These are phyloP conservation scores for Athalia circularis DNA, from an alignment of 2,888 invertebrate species.

Conservation along the genomic window DNA sequence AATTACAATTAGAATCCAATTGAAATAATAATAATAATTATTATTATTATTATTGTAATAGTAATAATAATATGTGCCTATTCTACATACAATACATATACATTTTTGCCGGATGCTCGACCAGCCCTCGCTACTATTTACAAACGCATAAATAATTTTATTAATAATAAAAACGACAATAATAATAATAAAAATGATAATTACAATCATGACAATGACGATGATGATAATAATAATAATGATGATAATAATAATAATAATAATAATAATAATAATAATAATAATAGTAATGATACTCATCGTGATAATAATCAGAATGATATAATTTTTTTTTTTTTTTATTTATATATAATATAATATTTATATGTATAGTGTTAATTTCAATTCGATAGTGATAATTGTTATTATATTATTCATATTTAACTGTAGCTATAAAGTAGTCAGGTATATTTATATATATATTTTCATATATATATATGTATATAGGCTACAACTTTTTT, in stretches of 20 bases:
- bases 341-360: slow-evolving; percentile 51
- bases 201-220: slow-evolving; percentile 19
- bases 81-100: slow-evolving; percentile 74
- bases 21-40: slow-evolving; percentile 56
- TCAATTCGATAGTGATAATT: slow-evolving; percentile 44
- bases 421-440: slow-evolving; percentile 58
- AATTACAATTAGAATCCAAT: slow-evolving; percentile 58
- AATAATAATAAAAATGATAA: slow-evolving; percentile 45
- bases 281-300: slow-evolving; percentile 1
- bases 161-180: slow-evolving; percentile 64
- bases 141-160: slow-evolving; percentile 73
- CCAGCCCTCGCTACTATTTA: slow-evolving; percentile 70
- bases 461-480: slow-evolving; percentile 28
- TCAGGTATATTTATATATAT: slow-evolving; percentile 20
- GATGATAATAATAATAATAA: slow-evolving; percentile 72
- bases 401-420: slow-evolving; percentile 58
- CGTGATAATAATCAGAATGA: slow-evolving; percentile 12
- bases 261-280: slow-evolving; percentile 47
- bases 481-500: slow-evolving; percentile 48
- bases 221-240: slow-evolving; percentile 73
- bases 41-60: slow-evolving; percentile 58
- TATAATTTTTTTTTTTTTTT: slow-evolving; percentile 51
- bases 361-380: slow-evolving; percentile 53
- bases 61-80: slow-evolving; percentile 64
- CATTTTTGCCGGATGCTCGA: slow-evolving; percentile 64